phyloP scores from a whole-genome alignment of 2,113 vertebrate species.

The Chamaea fasciata region DNA sequence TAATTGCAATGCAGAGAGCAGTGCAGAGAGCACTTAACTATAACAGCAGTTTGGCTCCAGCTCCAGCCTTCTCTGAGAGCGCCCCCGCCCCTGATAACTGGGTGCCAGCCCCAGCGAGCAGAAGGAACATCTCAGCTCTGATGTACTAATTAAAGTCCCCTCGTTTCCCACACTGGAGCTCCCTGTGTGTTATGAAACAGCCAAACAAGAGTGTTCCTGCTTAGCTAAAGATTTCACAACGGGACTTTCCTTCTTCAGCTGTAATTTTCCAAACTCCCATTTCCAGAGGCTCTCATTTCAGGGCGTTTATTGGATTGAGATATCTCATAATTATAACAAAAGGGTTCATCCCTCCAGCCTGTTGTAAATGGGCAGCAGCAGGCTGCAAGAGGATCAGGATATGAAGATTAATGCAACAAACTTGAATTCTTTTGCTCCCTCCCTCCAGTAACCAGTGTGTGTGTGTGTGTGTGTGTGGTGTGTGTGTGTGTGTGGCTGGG shows the following conservation, averaged over 20 bases:
- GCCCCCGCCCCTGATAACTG: background rate
- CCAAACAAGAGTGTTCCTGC: background rate
- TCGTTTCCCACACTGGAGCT: background rate
- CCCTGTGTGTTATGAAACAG: background rate
- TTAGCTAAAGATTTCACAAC: slow-evolving; percentile 19
- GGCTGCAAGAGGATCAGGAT: background rate
- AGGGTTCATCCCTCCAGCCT: background rate
- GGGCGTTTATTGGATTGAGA: slow-evolving; percentile 4
- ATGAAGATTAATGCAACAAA: slow-evolving; percentile 25
- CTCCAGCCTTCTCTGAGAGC: background rate
- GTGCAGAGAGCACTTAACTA: background rate
- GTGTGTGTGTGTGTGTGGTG: background rate
- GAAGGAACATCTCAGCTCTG: background rate
- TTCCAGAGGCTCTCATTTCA: slow-evolving; percentile 10
- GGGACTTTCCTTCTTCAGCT: slow-evolving; percentile 33
- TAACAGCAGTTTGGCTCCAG: background rate
- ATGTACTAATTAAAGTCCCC: background rate
- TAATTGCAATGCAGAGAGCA: background rate
- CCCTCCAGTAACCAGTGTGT: background rate
- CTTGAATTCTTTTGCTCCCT: background rate
- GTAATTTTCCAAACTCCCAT: slow-evolving; percentile 33
- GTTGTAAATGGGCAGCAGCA: background rate
- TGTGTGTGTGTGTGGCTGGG: background rate
- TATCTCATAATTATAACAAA: slow-evolving; percentile 14
- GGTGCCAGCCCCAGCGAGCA: background rate